These are phyloP conservation scores for Peromyscus leucopus DNA, from an alignment of 2,113 vertebrate genomes.

Conservation along the genomic window DNA sequence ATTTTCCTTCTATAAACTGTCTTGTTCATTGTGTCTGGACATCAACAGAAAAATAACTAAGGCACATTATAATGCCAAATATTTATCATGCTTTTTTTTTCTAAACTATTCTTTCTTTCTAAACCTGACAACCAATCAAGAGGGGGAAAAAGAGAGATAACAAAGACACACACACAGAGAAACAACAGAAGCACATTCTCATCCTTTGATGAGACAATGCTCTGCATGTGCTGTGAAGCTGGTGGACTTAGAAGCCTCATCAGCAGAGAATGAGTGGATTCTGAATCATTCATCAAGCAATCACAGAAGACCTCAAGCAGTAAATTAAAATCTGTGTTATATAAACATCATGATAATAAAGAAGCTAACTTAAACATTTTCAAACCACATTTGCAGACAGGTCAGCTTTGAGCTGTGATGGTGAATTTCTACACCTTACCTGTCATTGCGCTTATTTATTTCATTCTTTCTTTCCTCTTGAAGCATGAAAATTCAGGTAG, in stretches of 20 bases:
- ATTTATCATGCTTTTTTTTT: not conserved
- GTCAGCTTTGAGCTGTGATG: not conserved
- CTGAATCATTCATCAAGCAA: not conserved
- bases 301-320: not conserved
- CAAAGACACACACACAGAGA: too few relatives aligned
- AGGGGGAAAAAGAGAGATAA: not conserved
- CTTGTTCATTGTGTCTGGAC: not conserved
- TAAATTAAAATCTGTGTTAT: not conserved
- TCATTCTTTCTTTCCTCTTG: slow-evolving; percentile 31
- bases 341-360: not conserved
- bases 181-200: not conserved
- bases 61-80: not conserved
- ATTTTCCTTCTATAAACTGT: not conserved
- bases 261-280: not conserved
- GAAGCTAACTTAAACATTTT: not conserved
- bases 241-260: not conserved
- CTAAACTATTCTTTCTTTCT: not conserved
- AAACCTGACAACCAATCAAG: not conserved
- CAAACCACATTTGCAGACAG: not conserved
- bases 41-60: not conserved
- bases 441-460: not conserved
- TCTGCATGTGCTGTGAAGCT: not conserved
- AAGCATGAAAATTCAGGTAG: slow-evolving; percentile 49
- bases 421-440: not conserved
- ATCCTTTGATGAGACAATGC: not conserved